Conservation (phyloP, 64 coral and sea anemone species). For the Stichodactyla mertensii region DNA sequence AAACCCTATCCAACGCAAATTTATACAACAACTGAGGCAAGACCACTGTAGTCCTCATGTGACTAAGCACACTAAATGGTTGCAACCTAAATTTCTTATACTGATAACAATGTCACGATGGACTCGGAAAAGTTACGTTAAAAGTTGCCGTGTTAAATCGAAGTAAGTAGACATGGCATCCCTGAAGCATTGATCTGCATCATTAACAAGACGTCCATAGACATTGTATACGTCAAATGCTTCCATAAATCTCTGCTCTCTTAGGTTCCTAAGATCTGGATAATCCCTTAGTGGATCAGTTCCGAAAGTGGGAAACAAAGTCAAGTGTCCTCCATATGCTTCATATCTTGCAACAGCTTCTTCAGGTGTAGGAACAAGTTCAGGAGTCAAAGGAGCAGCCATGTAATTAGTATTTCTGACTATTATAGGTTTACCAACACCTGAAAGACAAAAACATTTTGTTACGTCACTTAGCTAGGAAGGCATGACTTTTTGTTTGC, state of each 20-base stretch:
- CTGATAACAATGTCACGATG: no score
- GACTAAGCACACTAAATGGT: no score
- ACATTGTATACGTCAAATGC: constrained; percentile 14
- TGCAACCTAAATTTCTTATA: no score
- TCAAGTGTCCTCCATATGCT: constrained; percentile 23
- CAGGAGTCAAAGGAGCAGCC: neutral
- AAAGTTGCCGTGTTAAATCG: neutral
- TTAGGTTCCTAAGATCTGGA: neutral
- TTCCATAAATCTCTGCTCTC: constrained; percentile 24
- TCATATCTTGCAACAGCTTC: constrained; percentile 21
- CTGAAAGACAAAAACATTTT: neutral
- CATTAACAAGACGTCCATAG: constrained; percentile 55
- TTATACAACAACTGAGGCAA: no score
- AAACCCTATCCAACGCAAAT: no score
- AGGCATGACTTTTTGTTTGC: neutral
- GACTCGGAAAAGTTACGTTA: neutral
- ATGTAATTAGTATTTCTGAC: constrained; percentile 26
- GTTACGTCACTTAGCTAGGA: no score
- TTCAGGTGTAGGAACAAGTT: constrained; percentile 25
- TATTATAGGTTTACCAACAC: constrained; percentile 38
- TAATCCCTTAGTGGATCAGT: constrained; percentile 21
- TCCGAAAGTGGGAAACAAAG: constrained; percentile 41
- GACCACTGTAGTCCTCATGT: no score
- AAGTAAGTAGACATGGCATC: neutral
- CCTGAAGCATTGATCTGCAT: neutral